Evolutionary conservation across 2,797 vertebrate species (phyloP).

Genomic region (Geotrypetes seraphini): DNA sequence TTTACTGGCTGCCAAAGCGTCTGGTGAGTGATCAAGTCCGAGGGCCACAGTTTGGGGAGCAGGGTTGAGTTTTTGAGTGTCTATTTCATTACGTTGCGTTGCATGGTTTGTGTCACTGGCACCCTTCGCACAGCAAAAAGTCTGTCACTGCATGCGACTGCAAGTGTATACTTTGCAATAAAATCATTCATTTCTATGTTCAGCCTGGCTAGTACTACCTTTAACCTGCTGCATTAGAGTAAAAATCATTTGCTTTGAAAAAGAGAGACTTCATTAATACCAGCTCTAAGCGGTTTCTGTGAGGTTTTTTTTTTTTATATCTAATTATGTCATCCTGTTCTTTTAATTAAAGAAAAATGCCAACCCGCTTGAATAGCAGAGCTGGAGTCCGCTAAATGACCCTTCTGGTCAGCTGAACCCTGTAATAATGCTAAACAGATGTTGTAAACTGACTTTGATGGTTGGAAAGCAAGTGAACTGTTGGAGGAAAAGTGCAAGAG

Average conservation of each 20-base stretch:
- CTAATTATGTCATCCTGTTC: neutral
- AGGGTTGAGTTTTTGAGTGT: too few relatives aligned
- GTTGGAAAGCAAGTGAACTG: constrained; percentile 9
- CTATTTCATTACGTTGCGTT: neutral
- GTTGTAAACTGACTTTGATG: constrained; percentile 5
- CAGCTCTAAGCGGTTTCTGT: constrained; percentile 11
- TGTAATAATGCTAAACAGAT: neutral
- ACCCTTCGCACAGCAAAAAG: neutral
- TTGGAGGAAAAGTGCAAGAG: constrained; percentile 2
- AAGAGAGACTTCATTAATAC: constrained; percentile 15
- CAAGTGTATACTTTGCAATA: constrained; percentile 12
- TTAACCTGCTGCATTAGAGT: too few relatives aligned
- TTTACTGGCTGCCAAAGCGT: too few relatives aligned
- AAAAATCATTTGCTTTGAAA: constrained; percentile 30
- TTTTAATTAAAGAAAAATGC: constrained; percentile 1
- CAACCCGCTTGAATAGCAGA: neutral
- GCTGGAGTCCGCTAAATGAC: neutral
- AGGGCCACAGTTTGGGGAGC: too few relatives aligned
- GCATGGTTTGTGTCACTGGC: constrained; percentile 34
- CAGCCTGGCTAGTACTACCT: too few relatives aligned
- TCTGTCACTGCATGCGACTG: constrained; percentile 36
- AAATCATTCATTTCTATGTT: too few relatives aligned
- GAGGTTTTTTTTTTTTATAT: constrained; percentile 18
- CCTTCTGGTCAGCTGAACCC: constrained; percentile 4
- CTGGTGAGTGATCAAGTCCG: too few relatives aligned